Evolutionary conservation across 2,113 vertebrate species (phyloP), one percentile per base, ranked within the genome.

Genomic region (Melierax canorus): DNA sequence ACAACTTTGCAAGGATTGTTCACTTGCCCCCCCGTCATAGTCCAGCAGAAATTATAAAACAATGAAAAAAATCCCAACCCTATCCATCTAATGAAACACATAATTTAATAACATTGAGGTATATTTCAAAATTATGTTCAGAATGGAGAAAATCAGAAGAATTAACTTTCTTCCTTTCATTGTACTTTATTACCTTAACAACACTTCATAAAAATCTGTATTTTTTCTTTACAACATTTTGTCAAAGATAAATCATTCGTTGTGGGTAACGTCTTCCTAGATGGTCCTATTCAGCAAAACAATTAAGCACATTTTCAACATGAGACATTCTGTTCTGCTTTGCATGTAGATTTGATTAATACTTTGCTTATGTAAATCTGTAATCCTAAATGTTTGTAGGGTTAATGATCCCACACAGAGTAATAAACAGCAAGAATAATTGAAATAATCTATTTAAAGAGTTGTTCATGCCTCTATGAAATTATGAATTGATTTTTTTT

Each of bases 351-450:
- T 71, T 62, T 89, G n/a, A 63, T 84, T 78, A 90, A 81, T 50
- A 39, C 39, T 94, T 91, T 51, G 6, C 45, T 43, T 69, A 32
- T 30, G 16, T 56, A 66, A 93, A 86, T 92, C 14, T 48, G 30
- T 80, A 88, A 86, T 95, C 48, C 9, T 95, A 63, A 81, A 71
- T 55, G 15, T 67, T 87, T 0, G 0, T 36, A 72, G 23, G 45
- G 26, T 87, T 87, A 90, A 84, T 80, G 74, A 55, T 21, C 15
- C 51, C 60, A 67, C 10, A 0, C 0, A 8, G 46, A 89, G n/a
- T 46, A 68, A 76, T 58, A 83, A 94, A 73, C 38, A 82, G 50
- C 43, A 86, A 86, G 45, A 94, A 91, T 81, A 80, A 80, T n/a
- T 83, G 24, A 86, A 92, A 83, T 73, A 76, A 69, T 56, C 23